Evolutionary conservation across 2,888 invertebrate genomes (phyloP), one percentile per base, ranked within the genome.

Genomic region (Rhaphigaster nebulosa): DNA sequence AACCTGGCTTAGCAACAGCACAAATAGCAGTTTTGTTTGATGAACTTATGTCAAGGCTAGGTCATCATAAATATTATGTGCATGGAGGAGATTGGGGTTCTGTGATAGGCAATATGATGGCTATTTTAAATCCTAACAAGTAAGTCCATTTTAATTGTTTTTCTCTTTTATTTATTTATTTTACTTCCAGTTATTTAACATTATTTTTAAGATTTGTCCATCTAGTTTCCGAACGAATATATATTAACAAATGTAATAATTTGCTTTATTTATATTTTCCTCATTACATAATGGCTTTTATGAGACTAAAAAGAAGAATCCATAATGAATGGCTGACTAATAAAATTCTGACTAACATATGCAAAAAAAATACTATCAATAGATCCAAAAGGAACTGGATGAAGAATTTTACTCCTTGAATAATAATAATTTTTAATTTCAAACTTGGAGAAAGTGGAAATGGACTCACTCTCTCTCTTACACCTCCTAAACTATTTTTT

Each of bases 1-100:
- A 95, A 88, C 95, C 95, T n/a, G 97, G 97, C 34, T 93, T 96
- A 23, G 95, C 95, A 0, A 93, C 95, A 0, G 93, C 95, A 0
- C 94, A 96, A 92, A 95, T 95, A 87, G 95, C 95, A 0, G 94
- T 95, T 0, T 93, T 96, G 87, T 94, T 97, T 93, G 95, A 95
- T 96, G 96, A 91, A 93, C 94, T 97, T 88, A 97, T 97, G 97
- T 93, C 95, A 65, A 94, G 96, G n/a, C 94, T 97, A 0, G 96
- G 96, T 0, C 95, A 95, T 93, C 93, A 95, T 88, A 94, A 95
- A 93, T 97, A 94, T 93, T 96, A 96, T 93, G 93, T 95, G 0
- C 97, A 97, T 94, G 97, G 97, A 0, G 97, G 97, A 0, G 98
- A 98, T 93, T 98, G 97, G 97, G 98, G 98, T 0, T 94, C 96